Evolutionary conservation across 1,140 invertebrate species (phyloP), one percentile per base, ranked within the genome.

Genomic region (Phenacoccus solenopsis): DNA sequence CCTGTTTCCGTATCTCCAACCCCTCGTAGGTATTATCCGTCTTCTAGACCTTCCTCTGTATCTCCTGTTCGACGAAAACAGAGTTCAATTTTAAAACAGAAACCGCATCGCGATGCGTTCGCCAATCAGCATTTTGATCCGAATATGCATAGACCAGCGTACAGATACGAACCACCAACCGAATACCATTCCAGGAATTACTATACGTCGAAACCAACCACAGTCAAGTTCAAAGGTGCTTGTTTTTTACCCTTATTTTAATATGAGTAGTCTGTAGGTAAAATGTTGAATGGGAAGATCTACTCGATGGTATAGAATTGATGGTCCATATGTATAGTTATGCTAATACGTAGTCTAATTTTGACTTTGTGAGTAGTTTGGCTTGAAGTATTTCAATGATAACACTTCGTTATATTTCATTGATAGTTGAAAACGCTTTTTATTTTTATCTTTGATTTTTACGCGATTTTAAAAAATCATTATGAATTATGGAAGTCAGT

Each of bases 221-320:
- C 85, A 70, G 88, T 89, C 77, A 88, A 84, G 74, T 90, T 89
- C 76, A 85, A 89, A 89, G 87, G 88, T 90, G 84, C 82, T 80
- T 73, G 74, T 73, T 71, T 69, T 76, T 32, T 5, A 32, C n/a
- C 20, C 20, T 49, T 76, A 70, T 59, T 72, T 71, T 28, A 4
- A n/a, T n/a, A n/a, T n/a, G n/a, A n/a, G n/a, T n/a, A n/a, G n/a
- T n/a, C n/a, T n/a, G n/a, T n/a, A n/a, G n/a, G n/a, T n/a, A n/a
- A n/a, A n/a, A n/a, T n/a, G n/a, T n/a, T n/a, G n/a, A n/a, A n/a
- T n/a, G n/a, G n/a, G n/a, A n/a, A n/a, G n/a, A n/a, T n/a, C n/a
- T n/a, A n/a, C n/a, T n/a, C n/a, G n/a, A n/a, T n/a, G n/a, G n/a
- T n/a, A n/a, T n/a, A n/a, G n/a, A n/a, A n/a, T n/a, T n/a, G n/a